These are phyloP conservation scores for Noctilio leporinus DNA, from an alignment of 2,113 vertebrate species.

Conservation along the genomic window DNA sequence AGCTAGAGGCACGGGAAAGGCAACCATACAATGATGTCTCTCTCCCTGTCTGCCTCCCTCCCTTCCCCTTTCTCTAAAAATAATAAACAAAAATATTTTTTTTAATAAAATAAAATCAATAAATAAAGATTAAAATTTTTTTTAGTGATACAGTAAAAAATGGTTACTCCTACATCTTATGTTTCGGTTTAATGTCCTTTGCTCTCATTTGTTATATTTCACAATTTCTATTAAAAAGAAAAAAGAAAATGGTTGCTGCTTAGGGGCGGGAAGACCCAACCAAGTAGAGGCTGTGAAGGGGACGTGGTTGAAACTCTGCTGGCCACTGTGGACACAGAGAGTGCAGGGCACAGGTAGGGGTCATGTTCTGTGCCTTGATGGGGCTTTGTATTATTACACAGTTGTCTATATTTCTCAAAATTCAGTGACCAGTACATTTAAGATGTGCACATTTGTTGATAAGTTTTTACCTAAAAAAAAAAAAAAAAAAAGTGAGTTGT, in stretches of 20 bases:
- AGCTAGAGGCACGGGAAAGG: no score
- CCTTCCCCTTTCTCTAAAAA: no score
- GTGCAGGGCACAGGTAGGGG: background rate
- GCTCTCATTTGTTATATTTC: background rate
- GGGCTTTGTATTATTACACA: background rate
- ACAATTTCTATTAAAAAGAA: background rate
- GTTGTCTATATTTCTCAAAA: background rate
- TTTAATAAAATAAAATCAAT: no score
- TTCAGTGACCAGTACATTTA: background rate
- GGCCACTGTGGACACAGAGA: background rate
- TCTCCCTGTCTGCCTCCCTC: no score
- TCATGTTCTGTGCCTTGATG: background rate
- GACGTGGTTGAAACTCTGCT: background rate
- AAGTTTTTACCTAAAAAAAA: background rate
- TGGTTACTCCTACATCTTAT: background rate
- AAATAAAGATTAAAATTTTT: no score
- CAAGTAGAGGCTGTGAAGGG: background rate
- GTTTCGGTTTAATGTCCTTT: background rate
- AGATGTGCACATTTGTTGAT: background rate
- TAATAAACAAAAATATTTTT: no score
- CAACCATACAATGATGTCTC: no score
- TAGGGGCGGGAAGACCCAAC: background rate
- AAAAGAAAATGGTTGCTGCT: background rate
- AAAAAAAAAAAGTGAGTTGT: background rate
- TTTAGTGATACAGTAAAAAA: fast-evolving